These are phyloP conservation scores for Drosophila guanche DNA, from an alignment of 1,140 invertebrate genomes.

Conservation along the genomic window DNA sequence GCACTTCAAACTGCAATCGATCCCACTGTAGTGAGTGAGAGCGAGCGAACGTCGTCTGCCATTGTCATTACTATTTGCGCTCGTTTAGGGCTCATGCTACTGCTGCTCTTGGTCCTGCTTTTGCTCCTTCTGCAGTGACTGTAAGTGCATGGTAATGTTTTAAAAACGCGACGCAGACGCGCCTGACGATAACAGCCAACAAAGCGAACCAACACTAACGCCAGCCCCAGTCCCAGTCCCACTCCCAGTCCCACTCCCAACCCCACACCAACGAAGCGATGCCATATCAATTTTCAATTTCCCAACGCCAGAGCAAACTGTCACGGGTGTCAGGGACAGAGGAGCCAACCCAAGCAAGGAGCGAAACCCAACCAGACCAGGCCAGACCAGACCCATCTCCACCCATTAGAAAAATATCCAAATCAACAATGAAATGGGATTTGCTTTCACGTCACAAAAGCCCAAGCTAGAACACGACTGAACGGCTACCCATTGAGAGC, in stretches of 20 bases:
- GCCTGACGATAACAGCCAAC: constrained; percentile 48
- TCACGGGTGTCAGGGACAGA: constrained; percentile 43
- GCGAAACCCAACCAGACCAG: not conserved
- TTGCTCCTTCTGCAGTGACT: constrained; percentile 9
- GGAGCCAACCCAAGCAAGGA: constrained; percentile 22
- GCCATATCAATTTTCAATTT: constrained; percentile 78
- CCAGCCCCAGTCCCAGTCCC: too few species aligned
- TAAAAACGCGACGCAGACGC: constrained; percentile 59
- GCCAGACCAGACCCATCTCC: constrained; percentile 5
- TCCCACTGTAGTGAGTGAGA: constrained; percentile 46
- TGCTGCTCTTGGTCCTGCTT: constrained; percentile 3
- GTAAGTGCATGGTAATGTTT: constrained; percentile 77
- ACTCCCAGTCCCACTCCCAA: not conserved
- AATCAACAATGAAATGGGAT: constrained; percentile 61
- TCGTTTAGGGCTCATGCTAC: constrained; percentile 64
- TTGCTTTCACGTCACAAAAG: constrained; percentile 14
- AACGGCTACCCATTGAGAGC: constrained; percentile 1
- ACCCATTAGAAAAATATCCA: constrained; percentile 47
- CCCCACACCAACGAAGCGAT: constrained; percentile 37
- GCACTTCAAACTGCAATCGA: constrained; percentile 30
- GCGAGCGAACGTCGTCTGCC: constrained; percentile 17
- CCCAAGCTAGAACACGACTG: not conserved
- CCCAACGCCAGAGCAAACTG: constrained; percentile 54
- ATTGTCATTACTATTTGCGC: constrained; percentile 77
- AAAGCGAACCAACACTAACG: constrained; percentile 7